Conservation (phyloP, 2,888 invertebrate genomes). For the Sesia bembeciformis region DNA sequence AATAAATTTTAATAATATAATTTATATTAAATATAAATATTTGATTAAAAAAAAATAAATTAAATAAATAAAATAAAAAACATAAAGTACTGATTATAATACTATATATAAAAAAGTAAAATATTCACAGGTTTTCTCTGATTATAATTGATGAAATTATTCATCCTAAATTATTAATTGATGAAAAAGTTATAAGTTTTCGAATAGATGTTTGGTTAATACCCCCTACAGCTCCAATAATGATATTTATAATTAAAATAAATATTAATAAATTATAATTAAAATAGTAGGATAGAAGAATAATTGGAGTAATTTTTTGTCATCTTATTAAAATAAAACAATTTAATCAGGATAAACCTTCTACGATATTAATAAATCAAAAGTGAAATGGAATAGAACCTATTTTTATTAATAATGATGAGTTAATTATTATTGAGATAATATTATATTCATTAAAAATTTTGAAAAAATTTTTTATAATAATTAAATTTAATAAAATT, state of each 20-base stretch:
- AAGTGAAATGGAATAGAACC: constrained; percentile 75
- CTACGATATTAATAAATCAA: constrained; percentile 75
- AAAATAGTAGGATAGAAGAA: constrained; percentile 63
- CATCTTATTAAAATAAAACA: constrained; percentile 73
- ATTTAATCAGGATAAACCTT: constrained; percentile 74
- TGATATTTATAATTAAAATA: constrained; percentile 53
- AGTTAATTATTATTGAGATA: constrained; percentile 42
- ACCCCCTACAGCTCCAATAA: constrained; percentile 67
- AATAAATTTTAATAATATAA: constrained; percentile 56
- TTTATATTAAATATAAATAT: constrained; percentile 54
- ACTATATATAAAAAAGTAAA: constrained; percentile 59
- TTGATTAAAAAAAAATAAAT: constrained; percentile 68
- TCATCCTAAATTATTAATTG: constrained; percentile 78
- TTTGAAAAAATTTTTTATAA: not conserved
- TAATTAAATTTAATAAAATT: constrained; percentile 49
- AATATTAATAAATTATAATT: constrained; percentile 51
- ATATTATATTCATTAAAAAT: constrained; percentile 17
- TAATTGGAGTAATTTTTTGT: constrained; percentile 79
- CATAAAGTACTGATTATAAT: constrained; percentile 58
- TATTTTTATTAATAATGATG: constrained; percentile 69
- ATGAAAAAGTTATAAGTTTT: constrained; percentile 76
- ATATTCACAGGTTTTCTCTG: constrained; percentile 57
- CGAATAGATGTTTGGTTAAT: constrained; percentile 72
- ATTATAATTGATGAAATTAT: constrained; percentile 58
- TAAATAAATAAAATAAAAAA: constrained; percentile 56